Evolutionary conservation across 1,140 invertebrate genomes (phyloP).

Genomic region (Heliconius nattereri): DNA sequence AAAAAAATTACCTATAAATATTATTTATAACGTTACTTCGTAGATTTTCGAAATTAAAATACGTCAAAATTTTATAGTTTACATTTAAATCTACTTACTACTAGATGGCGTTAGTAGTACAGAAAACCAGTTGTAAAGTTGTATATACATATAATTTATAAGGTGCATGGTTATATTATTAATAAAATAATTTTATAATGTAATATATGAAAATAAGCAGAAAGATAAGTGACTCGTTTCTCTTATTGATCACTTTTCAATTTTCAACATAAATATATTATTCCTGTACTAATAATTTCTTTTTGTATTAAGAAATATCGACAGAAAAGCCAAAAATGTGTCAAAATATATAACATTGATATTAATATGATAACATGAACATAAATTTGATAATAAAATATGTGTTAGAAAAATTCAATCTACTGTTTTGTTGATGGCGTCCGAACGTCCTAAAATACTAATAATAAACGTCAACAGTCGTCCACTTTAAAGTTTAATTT

Average conservation of each 20-base stretch:
- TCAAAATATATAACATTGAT: no score
- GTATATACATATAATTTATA: background rate
- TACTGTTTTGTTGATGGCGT: no score
- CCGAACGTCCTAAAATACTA: background rate
- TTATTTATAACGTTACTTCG: no score
- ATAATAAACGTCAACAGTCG: constrained; percentile 8
- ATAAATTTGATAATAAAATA: no score
- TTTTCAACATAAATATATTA: background rate
- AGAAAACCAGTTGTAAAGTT: background rate
- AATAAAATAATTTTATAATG: background rate
- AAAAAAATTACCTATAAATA: no score
- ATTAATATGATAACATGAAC: no score
- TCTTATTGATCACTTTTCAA: background rate
- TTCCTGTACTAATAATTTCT: no score
- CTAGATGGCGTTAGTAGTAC: constrained; percentile 29
- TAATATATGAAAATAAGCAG: background rate
- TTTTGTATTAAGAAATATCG: no score
- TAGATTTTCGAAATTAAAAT: constrained; percentile 2
- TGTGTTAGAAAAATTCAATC: no score
- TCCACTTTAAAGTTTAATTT: constrained; percentile 17
- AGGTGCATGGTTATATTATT: background rate
- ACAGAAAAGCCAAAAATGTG: no score
- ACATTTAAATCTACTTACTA: constrained; percentile 18
- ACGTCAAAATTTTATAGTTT: constrained; percentile 15
- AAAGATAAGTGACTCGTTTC: background rate